Percentiles rank a stretch among this genome's conserved stretches.
Evolutionary conservation across 2,888 invertebrate genomes (phyloP).

Genomic region (Hypomecis atomaria): DNA sequence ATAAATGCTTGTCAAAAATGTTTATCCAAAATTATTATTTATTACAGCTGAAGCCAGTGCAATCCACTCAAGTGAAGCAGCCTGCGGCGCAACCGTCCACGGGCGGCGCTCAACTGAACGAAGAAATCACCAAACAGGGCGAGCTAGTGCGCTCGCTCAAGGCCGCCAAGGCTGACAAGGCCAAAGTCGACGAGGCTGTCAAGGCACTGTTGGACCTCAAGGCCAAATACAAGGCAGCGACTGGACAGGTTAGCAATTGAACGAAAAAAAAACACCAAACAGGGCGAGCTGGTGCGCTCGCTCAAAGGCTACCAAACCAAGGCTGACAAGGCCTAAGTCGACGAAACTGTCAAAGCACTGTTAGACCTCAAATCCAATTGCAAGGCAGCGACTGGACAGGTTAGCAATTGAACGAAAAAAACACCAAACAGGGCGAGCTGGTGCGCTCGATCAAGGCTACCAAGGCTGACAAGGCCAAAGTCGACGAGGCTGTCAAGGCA

Average conservation of each 20-base stretch:
- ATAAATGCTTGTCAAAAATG: too few species aligned
- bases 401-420: too few species aligned
- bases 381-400: too few species aligned
- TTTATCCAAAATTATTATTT: not conserved
- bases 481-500: too few species aligned
- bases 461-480: too few species aligned
- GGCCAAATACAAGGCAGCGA: slow-evolving; percentile 87
- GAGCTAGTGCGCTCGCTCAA: slow-evolving; percentile 88
- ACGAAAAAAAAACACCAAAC: too few species aligned
- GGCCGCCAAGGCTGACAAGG: slow-evolving; percentile 87
- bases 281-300: too few species aligned
- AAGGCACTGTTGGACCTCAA: slow-evolving; percentile 88
- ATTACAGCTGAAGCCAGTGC: slow-evolving; percentile 64
- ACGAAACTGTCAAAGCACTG: not conserved
- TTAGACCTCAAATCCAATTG: too few species aligned
- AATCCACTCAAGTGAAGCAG: slow-evolving; percentile 55
- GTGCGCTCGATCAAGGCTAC: too few species aligned
- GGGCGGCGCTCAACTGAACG: slow-evolving; percentile 48
- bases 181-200: slow-evolving; percentile 66
- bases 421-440: too few species aligned
- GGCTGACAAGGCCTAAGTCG: not conserved
- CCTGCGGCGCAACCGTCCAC: slow-evolving; percentile 44
- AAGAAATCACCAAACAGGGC: slow-evolving; percentile 85
- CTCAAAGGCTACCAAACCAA: too few species aligned
- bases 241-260: slow-evolving; percentile 70